Conservation (phyloP, 2,113 vertebrate genomes). For the Lepus europaeus region DNA sequence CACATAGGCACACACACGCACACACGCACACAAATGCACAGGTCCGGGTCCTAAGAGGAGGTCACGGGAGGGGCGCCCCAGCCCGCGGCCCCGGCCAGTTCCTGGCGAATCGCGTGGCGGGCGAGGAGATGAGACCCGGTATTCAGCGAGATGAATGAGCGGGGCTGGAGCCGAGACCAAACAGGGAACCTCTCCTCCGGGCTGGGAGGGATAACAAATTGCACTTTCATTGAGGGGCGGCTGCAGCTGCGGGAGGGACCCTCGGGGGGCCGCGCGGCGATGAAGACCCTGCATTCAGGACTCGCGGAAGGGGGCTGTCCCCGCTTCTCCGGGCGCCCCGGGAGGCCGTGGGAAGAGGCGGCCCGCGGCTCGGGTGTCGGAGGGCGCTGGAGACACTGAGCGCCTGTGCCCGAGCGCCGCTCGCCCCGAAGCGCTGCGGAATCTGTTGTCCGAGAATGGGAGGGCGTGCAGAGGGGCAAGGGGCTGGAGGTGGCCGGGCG, state of each 20-base stretch:
- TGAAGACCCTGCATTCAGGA: constrained; percentile 52
- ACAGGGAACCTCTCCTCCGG: background rate
- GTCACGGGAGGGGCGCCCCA: background rate
- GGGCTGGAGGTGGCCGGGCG: background rate
- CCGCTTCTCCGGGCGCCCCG: background rate
- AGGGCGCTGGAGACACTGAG: background rate
- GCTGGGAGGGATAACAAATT: constrained; percentile 36
- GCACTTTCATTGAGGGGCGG: constrained; percentile 62
- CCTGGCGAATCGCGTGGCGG: background rate
- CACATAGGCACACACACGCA: background rate
- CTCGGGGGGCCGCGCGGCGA: background rate
- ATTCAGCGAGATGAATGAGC: background rate
- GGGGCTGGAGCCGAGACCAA: background rate
- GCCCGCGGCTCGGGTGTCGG: background rate
- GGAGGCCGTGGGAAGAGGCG: constrained; percentile 30
- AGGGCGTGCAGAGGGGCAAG: background rate
- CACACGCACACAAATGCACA: background rate
- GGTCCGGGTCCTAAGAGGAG: background rate
- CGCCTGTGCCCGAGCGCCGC: background rate
- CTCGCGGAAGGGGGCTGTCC: background rate
- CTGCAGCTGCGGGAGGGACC: constrained; percentile 59
- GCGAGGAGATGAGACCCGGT: background rate
- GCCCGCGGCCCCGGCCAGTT: background rate
- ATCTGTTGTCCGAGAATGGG: background rate
- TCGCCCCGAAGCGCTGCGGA: background rate